These are phyloP conservation scores for Baccha elongata DNA, from an alignment of 2,888 invertebrate species.

Conservation along the genomic window DNA sequence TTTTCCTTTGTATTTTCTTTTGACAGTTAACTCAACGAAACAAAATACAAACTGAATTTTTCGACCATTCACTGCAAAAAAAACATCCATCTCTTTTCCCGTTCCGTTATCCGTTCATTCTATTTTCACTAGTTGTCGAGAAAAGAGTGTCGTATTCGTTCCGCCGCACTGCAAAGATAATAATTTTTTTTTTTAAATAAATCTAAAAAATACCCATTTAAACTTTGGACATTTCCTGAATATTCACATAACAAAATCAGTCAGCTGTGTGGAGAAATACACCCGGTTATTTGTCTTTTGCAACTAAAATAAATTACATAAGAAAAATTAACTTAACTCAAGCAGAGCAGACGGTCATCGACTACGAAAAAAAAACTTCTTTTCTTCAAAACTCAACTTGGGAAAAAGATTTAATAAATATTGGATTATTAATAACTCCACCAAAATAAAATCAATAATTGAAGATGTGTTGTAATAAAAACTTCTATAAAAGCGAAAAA, in stretches of 20 bases:
- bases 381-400: constrained; percentile 18
- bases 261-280: constrained; percentile 37
- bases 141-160: constrained; percentile 20
- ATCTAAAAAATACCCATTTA: constrained; percentile 20
- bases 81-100: constrained; percentile 18
- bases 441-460: constrained; percentile 59
- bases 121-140: constrained; percentile 53
- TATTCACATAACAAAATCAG: constrained; percentile 47
- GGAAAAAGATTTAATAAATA: background rate
- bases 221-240: constrained; percentile 25
- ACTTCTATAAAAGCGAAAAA: constrained; percentile 43
- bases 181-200: constrained; percentile 26
- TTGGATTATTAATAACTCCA: background rate
- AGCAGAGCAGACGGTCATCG: constrained; percentile 9
- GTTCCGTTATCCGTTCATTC: constrained; percentile 34
- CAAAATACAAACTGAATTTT: constrained; percentile 5
- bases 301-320: constrained; percentile 26
- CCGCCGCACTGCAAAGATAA: constrained; percentile 32
- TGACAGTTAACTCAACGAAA: constrained; percentile 53
- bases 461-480: constrained; percentile 70
- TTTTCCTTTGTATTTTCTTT: background rate
- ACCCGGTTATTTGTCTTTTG: constrained; percentile 13
- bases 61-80: background rate
- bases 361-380: constrained; percentile 20
- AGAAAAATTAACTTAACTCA: constrained; percentile 16